A percentile compares a stretch with the other conserved stretches of the same genome.
Conservation (phyloP, 1,140 invertebrate genomes). For the Holotrichia oblita region DNA sequence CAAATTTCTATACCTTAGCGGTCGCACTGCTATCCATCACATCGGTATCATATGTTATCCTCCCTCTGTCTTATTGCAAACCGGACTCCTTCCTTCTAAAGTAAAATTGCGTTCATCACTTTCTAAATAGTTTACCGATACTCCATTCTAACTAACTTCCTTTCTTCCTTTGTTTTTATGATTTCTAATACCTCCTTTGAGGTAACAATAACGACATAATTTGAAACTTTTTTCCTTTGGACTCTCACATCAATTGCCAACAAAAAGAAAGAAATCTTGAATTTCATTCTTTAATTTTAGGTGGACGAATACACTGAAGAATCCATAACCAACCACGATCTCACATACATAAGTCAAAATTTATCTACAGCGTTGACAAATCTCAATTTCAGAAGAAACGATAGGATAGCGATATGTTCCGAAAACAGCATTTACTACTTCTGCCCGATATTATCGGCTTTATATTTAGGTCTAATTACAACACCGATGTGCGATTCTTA, state of each 20-base stretch:
- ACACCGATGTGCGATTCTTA: background rate
- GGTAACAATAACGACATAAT: too few species aligned
- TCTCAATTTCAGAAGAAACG: background rate
- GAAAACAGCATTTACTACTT: background rate
- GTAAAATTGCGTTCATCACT: too few species aligned
- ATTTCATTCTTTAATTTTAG: background rate
- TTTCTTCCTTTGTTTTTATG: too few species aligned
- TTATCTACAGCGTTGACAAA: background rate
- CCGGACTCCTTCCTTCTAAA: too few species aligned
- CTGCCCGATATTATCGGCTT: background rate
- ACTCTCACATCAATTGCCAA: background rate
- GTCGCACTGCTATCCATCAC: too few species aligned
- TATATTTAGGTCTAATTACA: background rate
- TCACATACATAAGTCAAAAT: background rate
- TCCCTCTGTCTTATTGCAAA: too few species aligned
- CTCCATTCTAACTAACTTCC: too few species aligned
- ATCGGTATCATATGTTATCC: too few species aligned
- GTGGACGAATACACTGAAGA: background rate
- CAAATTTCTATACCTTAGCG: too few species aligned
- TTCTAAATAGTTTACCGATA: too few species aligned
- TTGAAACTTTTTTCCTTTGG: too few species aligned
- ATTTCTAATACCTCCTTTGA: too few species aligned
- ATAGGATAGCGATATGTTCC: constrained; percentile 2
- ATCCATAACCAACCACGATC: constrained; percentile 1
- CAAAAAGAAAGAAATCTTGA: background rate